Base-by-base conservation (phyloP, 37 sponge, comb jelly and placozoan species). In the Ephydatia muelleri region DNA sequence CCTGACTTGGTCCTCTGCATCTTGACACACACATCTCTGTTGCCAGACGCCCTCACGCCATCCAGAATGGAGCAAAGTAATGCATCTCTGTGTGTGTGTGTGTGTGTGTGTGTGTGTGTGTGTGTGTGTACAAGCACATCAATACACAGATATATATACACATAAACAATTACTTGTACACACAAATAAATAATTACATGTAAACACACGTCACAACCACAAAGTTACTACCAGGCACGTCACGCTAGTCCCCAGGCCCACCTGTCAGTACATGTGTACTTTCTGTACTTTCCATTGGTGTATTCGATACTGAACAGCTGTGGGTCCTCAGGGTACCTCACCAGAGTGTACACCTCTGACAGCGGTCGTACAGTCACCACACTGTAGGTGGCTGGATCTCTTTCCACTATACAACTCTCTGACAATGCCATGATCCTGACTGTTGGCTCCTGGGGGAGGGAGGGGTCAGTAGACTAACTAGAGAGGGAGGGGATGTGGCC, bases 21-120 rank as follows among this genome's bases (percentile, higher is more conserved):
- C 90, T 97, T 95, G 33, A 99, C 99, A 91, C 96, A 95, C 38
- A 99, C 86, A 49, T 99, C 99, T 26, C 89, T 85, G 84, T 99
- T 99, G 27, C 97, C 97, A 69, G 90, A 90, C 35, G 97, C 99
- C 39, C 99, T 57, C 57, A 96, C 99, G 14, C 99, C 97, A 85
- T 99, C 99, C 87, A 99, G 87, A 16, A 99, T 88, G 31, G 93
- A 86, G 77, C 98, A 95, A n/a, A 99, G 91, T 26, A 99, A 88
- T 12, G 97, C 90, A 90, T 99, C 99, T 65, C 96, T 94, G 78
- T 16, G 22, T n/a, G n/a, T n/a, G n/a, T n/a, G n/a, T n/a, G n/a
- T n/a, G 16, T 21, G 16, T 14, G 0, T 11, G 16, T 16, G 16
- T 21, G 16, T 11, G 14, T 35, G 16, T 26, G 22, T n/a, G n/a